These are phyloP conservation scores for Eilema sororculum DNA, from an alignment of 2,888 invertebrate genomes.

Conservation along the genomic window DNA sequence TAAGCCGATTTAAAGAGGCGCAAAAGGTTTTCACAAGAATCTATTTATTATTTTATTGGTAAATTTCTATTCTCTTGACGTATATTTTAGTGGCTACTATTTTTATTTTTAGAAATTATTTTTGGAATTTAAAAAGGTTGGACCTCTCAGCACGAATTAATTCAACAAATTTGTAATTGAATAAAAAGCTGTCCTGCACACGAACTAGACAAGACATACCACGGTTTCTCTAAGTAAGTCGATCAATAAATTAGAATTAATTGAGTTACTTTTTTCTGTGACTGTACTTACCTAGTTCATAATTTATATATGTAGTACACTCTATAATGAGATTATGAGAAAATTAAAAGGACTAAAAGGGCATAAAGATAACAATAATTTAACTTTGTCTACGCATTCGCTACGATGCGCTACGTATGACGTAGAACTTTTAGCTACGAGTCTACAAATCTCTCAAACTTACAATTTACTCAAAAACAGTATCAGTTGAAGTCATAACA, in stretches of 20 bases:
- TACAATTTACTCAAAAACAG: constrained; percentile 12
- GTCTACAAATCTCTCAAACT: background rate
- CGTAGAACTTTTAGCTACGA: constrained; percentile 14
- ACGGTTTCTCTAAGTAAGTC: background rate
- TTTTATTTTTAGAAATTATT: background rate
- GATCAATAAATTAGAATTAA: background rate
- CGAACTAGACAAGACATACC: background rate
- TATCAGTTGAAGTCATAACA: background rate
- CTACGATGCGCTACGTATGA: constrained; percentile 10
- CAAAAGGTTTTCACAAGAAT: background rate
- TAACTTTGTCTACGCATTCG: constrained; percentile 1
- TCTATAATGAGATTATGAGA: background rate
- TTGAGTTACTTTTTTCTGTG: background rate
- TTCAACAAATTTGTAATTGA: background rate
- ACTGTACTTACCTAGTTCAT: background rate
- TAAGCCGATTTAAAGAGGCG: background rate
- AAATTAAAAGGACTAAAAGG: too few species aligned
- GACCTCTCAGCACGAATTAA: background rate
- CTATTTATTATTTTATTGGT: background rate
- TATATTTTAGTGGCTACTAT: background rate
- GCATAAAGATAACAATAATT: background rate
- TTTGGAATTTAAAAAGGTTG: background rate
- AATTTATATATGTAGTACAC: too few species aligned
- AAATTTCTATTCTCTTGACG: background rate
- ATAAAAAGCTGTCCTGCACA: background rate